Percentiles rank a stretch among this genome's conserved stretches.
These are phyloP conservation scores for Elephantulus edwardii DNA, from an alignment of 2,113 vertebrate species.

Conservation along the genomic window DNA sequence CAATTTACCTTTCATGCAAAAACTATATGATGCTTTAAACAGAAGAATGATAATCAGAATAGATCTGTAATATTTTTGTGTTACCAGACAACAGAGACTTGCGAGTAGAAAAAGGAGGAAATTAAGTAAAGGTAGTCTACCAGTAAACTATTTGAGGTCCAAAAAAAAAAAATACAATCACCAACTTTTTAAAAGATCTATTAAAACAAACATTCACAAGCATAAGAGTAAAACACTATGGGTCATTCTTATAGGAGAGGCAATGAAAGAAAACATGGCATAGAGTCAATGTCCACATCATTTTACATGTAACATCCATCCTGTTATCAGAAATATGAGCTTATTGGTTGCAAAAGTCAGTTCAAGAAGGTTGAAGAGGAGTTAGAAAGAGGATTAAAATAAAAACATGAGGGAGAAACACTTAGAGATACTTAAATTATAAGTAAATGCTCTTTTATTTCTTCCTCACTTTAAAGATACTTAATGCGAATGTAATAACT, in stretches of 20 bases:
- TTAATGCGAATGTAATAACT: not conserved
- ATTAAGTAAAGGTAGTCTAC: not conserved
- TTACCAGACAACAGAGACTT: not conserved
- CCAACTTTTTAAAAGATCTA: not conserved
- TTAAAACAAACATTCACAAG: slow-evolving; percentile 14
- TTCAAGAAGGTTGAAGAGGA: not conserved
- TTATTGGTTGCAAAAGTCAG: not conserved
- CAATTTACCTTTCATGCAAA: not conserved
- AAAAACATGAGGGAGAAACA: not conserved
- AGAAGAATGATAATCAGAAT: not conserved
- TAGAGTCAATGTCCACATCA: not conserved
- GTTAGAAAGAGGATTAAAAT: not conserved
- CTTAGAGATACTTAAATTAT: not conserved
- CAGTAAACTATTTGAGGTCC: not conserved
- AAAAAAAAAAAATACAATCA: not conserved
- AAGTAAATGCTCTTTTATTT: not conserved
- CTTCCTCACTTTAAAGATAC: too few species aligned
- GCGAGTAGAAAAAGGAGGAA: not conserved
- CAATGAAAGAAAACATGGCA: not conserved
- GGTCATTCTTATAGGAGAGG: not conserved
- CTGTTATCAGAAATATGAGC: not conserved
- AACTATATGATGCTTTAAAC: not conserved
- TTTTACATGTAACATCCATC: not conserved
- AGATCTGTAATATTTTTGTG: not conserved
- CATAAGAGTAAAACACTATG: not conserved